Base-by-base conservation (phyloP, 2,797 vertebrate species). In the Argya squamiceps region DNA sequence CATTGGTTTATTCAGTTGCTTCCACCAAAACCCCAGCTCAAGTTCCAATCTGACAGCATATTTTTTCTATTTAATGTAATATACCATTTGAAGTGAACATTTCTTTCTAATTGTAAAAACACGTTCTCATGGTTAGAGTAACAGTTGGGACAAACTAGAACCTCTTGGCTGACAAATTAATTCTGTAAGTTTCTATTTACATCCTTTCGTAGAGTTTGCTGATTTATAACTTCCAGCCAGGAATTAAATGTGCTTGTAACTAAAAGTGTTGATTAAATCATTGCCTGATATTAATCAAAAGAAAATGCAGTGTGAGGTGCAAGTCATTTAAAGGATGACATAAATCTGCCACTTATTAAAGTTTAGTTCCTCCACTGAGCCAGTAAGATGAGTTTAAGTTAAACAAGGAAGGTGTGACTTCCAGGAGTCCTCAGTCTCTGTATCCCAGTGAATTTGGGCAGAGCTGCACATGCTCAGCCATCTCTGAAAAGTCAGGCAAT, bases 141-240 rank as follows among this genome's bases (percentile, higher is more conserved):
- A 92, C 65, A 67, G 73, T 62, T 90, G 73, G 62, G 82, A 90
- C 94, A 96, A 90, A 93, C 79, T 90, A 60, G 88, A 93, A 78
- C 83, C 44, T 49, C 92, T 84, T 94, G 90, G 88, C 88, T 90
- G 76, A 95, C 83, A 96, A 95, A 90, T 76, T 50, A 65, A 62
- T 86, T 95, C 73, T 84, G 55, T 65, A 95, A 55, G 76, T 92
- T 97, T 95, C 84, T 95, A 58, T 95, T 95, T 88, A 92, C 83
- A 88, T 55, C 92, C 93, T 92, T 83, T 91, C 34, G 0, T 32
- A 83, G 73, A 62, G 49, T 74, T 88, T 94, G 81, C 53, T 65
- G 63, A 93, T 93, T 96, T 92, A 85, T 73, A 95, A 68, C 77
- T 93, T 96, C 85, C 90, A 96, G 84, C 64, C 91, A 93, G 87